These are phyloP conservation scores for Phalacrocorax pelagicus DNA, from an alignment of 2,113 vertebrate genomes.

Conservation along the genomic window DNA sequence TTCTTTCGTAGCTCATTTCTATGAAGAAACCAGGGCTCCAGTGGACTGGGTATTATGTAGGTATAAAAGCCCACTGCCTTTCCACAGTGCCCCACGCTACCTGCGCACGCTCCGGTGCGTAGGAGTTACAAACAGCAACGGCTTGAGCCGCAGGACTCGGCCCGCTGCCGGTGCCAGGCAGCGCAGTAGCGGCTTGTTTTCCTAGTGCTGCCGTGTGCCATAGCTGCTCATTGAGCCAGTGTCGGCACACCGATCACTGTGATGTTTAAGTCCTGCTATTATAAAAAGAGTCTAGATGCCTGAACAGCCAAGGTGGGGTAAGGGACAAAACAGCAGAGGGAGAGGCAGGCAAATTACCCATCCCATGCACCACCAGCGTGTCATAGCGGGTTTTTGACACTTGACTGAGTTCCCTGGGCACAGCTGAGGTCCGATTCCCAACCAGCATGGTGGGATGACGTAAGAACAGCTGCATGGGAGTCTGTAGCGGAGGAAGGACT, in stretches of 20 bases:
- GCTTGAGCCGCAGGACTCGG: background rate
- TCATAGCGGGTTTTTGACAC: background rate
- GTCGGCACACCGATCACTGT: background rate
- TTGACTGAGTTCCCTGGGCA: background rate
- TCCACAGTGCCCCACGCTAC: background rate
- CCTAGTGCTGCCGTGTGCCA: background rate
- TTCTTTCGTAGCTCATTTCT: background rate
- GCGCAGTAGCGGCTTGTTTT: background rate
- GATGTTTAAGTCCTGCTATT: background rate
- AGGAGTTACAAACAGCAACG: background rate
- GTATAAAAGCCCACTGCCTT: background rate
- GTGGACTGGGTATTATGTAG: background rate
- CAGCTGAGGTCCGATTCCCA: background rate
- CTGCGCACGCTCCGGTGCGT: fast-evolving
- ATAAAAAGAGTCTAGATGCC: background rate
- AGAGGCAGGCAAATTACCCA: background rate
- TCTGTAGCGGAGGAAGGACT: background rate
- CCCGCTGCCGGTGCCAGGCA: background rate
- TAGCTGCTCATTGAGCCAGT: background rate
- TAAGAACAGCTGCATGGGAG: background rate
- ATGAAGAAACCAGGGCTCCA: background rate
- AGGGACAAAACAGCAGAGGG: background rate
- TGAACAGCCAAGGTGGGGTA: background rate
- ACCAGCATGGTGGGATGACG: background rate
- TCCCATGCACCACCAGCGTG: fast-evolving